Conservation (phyloP, 2,888 invertebrate species). For the Cephus pygmeus region DNA sequence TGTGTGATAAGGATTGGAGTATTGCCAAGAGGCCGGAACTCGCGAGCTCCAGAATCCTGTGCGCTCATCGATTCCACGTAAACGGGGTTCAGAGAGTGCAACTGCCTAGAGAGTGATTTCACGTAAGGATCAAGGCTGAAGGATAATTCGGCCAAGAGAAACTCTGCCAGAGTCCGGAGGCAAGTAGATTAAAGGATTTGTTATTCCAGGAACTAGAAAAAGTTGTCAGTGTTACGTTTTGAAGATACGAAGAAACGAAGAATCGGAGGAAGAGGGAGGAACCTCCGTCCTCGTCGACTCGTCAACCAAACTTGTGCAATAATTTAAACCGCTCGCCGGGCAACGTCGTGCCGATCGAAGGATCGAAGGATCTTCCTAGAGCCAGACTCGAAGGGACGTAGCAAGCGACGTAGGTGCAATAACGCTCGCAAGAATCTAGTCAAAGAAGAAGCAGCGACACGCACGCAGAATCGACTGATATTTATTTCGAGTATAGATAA, state of each 20-base stretch:
- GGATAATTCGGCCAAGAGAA: background rate
- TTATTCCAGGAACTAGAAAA: background rate
- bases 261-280: background rate
- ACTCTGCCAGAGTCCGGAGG: background rate
- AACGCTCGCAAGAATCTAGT: background rate
- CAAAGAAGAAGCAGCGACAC: background rate
- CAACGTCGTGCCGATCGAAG: background rate
- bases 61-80: background rate
- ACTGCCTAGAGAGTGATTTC: background rate
- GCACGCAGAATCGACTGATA: background rate
- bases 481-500: background rate
- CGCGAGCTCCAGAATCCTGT: background rate
- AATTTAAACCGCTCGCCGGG: background rate
- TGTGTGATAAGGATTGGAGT: background rate
- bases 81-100: background rate
- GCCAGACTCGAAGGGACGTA: background rate
- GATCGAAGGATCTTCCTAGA: background rate
- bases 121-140: background rate
- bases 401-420: background rate
- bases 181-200: background rate
- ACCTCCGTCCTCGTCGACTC: background rate
- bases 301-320: background rate
- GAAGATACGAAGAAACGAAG: too few relatives aligned
- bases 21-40: too few relatives aligned
- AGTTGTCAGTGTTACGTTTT: background rate